Evolutionary conservation across 2,113 vertebrate genomes (phyloP), one percentile per base, ranked within the genome.

Genomic region (Zeus faber): DNA sequence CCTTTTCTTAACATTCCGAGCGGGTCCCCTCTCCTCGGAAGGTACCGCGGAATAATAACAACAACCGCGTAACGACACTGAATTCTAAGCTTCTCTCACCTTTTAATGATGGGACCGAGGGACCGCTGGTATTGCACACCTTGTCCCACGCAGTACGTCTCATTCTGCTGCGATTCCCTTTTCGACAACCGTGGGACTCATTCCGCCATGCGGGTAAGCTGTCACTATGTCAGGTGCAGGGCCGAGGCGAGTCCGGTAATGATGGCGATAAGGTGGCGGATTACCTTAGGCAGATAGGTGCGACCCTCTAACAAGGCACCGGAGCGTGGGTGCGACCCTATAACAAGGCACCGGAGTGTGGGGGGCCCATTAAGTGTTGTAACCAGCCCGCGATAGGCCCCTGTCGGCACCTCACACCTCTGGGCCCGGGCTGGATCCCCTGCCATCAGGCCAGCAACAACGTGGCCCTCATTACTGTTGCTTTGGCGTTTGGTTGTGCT

Each of bases 221-320:
- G 14, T 79, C 82, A 74, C 73, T 54, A 79, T 85, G 83, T 87
- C 83, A 87, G 77, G 72, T 83, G 84, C 51, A 65, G 83, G 75
- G 81, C 72, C 52, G 82, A 87, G 81, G 79, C 85, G 80, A 74
- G 75, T 72, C 61, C 24, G 6, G 70, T 89, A 88, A 90, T 88
- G 85, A 90, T 83, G 70, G 77, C 44, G 62, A 70, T 43, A 14
- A 76, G 65, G 48, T 60, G 68, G 64, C 70, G 69, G 67, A 72
- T 71, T 81, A 75, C 78, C 73, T 72, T 75, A 58, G 80, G 79
- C 81, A 72, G 84, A 82, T 82, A 90, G 87, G 89, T 91, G 90
- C 84, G 87, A 90, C 79, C 79, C 72, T 83, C 88, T 91, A 91
- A 91, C 86, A 85, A 91, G 87, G 70, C 75, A 58, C n/a, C 29